Conservation (phyloP, 2,113 vertebrate species). For the Manacus vitellinus region DNA sequence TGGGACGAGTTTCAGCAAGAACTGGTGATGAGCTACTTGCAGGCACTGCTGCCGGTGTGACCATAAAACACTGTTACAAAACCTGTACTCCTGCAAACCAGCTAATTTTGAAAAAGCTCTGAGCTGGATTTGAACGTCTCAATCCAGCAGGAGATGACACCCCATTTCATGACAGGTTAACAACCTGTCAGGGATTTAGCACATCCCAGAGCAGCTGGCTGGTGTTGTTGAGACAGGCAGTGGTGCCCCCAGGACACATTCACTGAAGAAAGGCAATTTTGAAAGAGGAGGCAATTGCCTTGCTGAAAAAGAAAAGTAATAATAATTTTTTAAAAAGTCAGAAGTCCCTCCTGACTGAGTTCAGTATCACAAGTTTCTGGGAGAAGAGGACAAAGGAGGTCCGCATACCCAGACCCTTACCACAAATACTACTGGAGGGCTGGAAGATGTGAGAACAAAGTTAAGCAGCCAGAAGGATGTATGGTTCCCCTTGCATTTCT, state of each 20-base stretch:
- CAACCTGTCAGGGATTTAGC: background rate
- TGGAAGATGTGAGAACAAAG: background rate
- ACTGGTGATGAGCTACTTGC: rapidly evolving
- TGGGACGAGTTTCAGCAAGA: background rate
- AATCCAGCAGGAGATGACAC: background rate
- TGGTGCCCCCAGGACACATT: rapidly evolving
- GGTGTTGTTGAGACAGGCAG: background rate
- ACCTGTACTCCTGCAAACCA: background rate
- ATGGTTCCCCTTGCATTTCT: background rate
- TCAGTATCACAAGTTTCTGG: background rate
- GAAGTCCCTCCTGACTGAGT: background rate
- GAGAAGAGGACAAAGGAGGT: background rate
- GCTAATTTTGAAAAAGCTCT: background rate
- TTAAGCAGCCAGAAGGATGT: background rate
- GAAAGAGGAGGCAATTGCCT: background rate
- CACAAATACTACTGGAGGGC: background rate
- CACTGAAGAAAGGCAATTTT: background rate
- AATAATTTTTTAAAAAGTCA: background rate
- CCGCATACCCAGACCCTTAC: background rate
- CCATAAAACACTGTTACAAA: background rate
- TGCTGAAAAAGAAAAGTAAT: background rate
- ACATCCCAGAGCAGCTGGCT: background rate
- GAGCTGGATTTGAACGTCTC: background rate
- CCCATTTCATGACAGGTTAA: background rate
- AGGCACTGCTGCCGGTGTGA: rapidly evolving